Evolutionary conservation across 2,888 invertebrate species (phyloP), one percentile per base, ranked within the genome.

Genomic region (Lypha dubia): DNA sequence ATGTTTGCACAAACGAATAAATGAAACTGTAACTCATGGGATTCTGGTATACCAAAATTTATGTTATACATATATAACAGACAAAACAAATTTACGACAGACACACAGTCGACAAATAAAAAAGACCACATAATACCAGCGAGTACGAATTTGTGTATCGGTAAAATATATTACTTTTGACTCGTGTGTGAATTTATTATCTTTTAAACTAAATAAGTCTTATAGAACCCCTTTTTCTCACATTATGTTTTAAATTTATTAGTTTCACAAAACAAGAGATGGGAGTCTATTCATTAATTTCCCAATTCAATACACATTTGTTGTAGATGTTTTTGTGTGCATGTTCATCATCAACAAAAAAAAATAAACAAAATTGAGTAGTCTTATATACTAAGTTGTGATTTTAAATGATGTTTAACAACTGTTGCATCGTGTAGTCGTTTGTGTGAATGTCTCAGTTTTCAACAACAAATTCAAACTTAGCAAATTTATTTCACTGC

Each of bases 351-450:
- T n/a, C n/a, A n/a, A n/a, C n/a, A n/a, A n/a, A 1, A n/a, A 41
- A 56, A 15, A 46, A 3, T 56, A 35, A 20, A 75, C 28, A 53
- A 56, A 56, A 67, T 53, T 68, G 60, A 60, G 62, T 68, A 68
- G 62, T 62, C 77, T 77, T 70, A 77, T 77, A 70, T 77, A 70
- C 49, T 70, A 77, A 53, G n/a, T n/a, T n/a, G n/a, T n/a, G n/a
- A n/a, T n/a, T n/a, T n/a, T n/a, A n/a, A n/a, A n/a, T n/a, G n/a
- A n/a, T n/a, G n/a, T n/a, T n/a, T n/a, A n/a, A n/a, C n/a, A n/a
- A n/a, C n/a, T n/a, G n/a, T n/a, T n/a, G n/a, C n/a, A n/a, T n/a
- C n/a, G n/a, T n/a, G n/a, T n/a, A n/a, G n/a, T n/a, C n/a, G n/a
- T n/a, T n/a, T n/a, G n/a, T n/a, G n/a, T n/a, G n/a, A n/a, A n/a